These are phyloP conservation scores for Micromys minutus DNA, from an alignment of 2,113 vertebrate species.

Conservation along the genomic window DNA sequence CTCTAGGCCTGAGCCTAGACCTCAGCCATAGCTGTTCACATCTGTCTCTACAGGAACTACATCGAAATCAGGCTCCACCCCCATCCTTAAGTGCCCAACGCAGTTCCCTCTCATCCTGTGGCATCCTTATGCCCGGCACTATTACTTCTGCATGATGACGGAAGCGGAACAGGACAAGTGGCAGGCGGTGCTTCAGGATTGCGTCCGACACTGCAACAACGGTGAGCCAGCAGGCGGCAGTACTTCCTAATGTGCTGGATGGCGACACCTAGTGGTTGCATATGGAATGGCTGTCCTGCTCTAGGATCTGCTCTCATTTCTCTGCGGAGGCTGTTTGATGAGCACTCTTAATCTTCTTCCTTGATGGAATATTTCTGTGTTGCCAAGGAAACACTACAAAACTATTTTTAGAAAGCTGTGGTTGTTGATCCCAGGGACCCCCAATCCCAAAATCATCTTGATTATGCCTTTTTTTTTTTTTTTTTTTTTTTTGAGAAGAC, in stretches of 20 bases:
- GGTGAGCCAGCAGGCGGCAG: slow-evolving; percentile 82
- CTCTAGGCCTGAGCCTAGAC: neutral
- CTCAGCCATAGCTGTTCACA: neutral
- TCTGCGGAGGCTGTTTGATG: neutral
- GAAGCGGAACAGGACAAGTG: slow-evolving; percentile 96
- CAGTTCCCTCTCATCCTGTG: slow-evolving; percentile 94
- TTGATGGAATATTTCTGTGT: neutral
- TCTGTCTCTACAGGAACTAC: slow-evolving; percentile 86
- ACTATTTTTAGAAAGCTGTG: neutral
- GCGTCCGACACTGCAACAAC: slow-evolving; percentile 93
- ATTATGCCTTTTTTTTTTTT: neutral
- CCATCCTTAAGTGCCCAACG: slow-evolving; percentile 92
- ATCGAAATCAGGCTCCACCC: slow-evolving; percentile 85
- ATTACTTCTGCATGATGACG: slow-evolving; percentile 94
- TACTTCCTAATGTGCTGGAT: rapidly evolving
- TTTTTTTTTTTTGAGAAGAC: no score
- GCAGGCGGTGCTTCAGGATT: slow-evolving; percentile 95
- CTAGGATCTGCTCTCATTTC: neutral
- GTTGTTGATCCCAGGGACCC: neutral
- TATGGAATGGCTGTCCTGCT: slow-evolving; percentile 22
- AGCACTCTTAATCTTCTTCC: neutral
- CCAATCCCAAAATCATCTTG: neutral
- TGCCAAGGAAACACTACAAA: neutral
- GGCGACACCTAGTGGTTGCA: slow-evolving; percentile 32
- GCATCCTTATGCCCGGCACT: slow-evolving; percentile 94